Evolutionary conservation across 2,888 invertebrate species (phyloP).

Genomic region (Lacanobia wlatinum): DNA sequence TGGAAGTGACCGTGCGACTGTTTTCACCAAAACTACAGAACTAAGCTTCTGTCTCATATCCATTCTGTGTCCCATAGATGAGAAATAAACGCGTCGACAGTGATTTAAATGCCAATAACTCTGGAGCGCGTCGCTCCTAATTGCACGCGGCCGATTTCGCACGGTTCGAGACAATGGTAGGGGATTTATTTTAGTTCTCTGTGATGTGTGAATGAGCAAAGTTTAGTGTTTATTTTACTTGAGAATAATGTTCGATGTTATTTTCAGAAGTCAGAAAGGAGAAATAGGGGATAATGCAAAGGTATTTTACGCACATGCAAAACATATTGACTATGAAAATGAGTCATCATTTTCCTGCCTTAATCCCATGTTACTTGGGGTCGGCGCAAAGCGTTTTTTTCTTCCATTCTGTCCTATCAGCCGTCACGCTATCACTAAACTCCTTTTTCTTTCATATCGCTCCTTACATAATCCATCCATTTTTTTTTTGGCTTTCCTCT

Average conservation of each 20-base stretch:
- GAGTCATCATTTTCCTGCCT: too few relatives aligned
- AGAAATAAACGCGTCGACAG: slow-evolving; percentile 68
- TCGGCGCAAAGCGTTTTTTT: too few relatives aligned
- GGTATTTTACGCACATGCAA: not conserved
- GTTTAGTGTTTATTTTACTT: slow-evolving; percentile 47
- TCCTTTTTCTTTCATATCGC: too few relatives aligned
- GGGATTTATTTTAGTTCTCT: slow-evolving; percentile 63
- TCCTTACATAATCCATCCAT: too few relatives aligned
- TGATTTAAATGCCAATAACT: slow-evolving; percentile 78
- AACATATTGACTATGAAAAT: not conserved
- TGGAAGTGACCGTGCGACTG: not conserved
- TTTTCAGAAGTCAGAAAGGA: slow-evolving; percentile 21
- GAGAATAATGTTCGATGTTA: slow-evolving; percentile 24
- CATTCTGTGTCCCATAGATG: slow-evolving; percentile 46
- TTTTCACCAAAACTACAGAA: not conserved
- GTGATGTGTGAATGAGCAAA: slow-evolving; percentile 55
- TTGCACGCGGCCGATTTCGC: slow-evolving; percentile 75
- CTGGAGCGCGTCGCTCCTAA: slow-evolving; percentile 67
- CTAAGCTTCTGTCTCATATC: not conserved
- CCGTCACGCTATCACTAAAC: too few relatives aligned
- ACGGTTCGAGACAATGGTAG: slow-evolving; percentile 73
- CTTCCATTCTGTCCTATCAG: too few relatives aligned
- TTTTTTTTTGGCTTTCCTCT: too few relatives aligned
- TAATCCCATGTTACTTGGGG: too few relatives aligned
- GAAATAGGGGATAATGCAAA: not conserved